Percentiles rank a stretch among this genome's conserved stretches.
phyloP scores from a whole-genome alignment of 2,888 invertebrate species.

The Drosophila bunnanda region DNA sequence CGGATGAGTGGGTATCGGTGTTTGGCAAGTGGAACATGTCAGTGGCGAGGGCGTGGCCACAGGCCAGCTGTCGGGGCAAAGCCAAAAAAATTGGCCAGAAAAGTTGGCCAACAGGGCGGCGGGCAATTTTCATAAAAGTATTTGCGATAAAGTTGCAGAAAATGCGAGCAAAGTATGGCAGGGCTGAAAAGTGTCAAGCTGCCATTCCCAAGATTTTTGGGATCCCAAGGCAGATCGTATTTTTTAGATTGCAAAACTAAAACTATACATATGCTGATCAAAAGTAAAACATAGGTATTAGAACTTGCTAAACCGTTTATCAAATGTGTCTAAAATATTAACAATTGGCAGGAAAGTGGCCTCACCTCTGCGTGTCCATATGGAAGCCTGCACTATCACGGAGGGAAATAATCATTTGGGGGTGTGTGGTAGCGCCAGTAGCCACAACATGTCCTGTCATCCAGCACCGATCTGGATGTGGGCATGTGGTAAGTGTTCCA shows the following conservation, averaged over 20 bases:
- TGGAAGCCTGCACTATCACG: conserved; percentile 64
- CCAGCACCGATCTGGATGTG: conserved; percentile 66
- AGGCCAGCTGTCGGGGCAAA: conserved; percentile 26
- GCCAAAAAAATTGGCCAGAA: conserved; percentile 28
- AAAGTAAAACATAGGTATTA: not conserved
- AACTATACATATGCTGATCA: not conserved
- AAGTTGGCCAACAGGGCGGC: conserved; percentile 23
- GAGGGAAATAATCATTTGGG: conserved; percentile 8
- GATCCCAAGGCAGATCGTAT: not conserved
- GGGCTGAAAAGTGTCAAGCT: conserved; percentile 18
- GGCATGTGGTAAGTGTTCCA: conserved; percentile 79
- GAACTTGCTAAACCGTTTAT: not conserved
- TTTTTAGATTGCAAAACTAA: not conserved
- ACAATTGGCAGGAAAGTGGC: conserved; percentile 22
- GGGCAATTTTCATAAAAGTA: conserved; percentile 25
- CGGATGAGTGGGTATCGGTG: conserved; percentile 32
- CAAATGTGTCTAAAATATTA: conserved; percentile 70
- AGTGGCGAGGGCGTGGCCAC: conserved; percentile 29
- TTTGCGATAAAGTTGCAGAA: conserved; percentile 29
- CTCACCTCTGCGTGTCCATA: conserved; percentile 34
- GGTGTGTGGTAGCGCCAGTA: conserved; percentile 61
- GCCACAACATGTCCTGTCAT: conserved; percentile 81
- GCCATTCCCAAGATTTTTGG: conserved; percentile 2
- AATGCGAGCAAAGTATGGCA: conserved; percentile 10
- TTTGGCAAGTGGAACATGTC: conserved; percentile 33